Base-by-base conservation (phyloP, 2,113 vertebrate species). In the Abramis brama region DNA sequence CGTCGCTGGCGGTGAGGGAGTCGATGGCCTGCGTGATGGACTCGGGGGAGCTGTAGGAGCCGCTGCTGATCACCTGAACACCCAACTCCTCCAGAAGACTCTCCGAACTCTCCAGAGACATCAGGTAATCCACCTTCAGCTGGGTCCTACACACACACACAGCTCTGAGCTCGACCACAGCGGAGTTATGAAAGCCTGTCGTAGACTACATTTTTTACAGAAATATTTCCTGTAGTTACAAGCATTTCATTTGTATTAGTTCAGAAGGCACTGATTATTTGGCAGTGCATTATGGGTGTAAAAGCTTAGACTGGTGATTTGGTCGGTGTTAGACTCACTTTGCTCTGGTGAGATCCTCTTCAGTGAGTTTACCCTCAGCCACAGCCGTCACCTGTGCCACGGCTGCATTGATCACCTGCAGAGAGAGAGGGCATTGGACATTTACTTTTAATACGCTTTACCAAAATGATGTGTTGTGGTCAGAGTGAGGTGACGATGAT, bases 331-430 rank as follows among this genome's bases (percentile, higher is more conserved):
- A 39, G 12, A 55, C 97, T 96, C 92, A 98, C 97, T 97, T 98
- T 87, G 97, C 97, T 74, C 66, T 92, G 77, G 89, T 87, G 86
- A 98, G 30, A 75, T 97, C 97, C 0, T 90, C 92, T 15, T 91
- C 93, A 0, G 96, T 94, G 76, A 98, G n/a, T 0, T 90, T 92
- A 4, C 97, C 97, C 80, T 97, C 93, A n/a, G 97, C 94, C 78
- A 98, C 36, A 17, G 91, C 89, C 80, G 93, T 96, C 59, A 97
- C 91, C 89, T 98, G 96, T 89, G 93, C 92, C 83, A 97, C 81
- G 62, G 96, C 96, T 55, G 97, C 95, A 89, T 94, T 96, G 92
- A 99, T 96, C 21, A 98, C 98, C 97, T 99, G 80, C 21, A 76
- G n/a, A 47, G 10, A 74, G 21, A 76, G 27, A 87, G 25, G 5